Percentiles rank a stretch among this genome's conserved stretches.
These are phyloP conservation scores for Protomyctophum bolini DNA, from an alignment of 2,113 vertebrate species.

Conservation along the genomic window DNA sequence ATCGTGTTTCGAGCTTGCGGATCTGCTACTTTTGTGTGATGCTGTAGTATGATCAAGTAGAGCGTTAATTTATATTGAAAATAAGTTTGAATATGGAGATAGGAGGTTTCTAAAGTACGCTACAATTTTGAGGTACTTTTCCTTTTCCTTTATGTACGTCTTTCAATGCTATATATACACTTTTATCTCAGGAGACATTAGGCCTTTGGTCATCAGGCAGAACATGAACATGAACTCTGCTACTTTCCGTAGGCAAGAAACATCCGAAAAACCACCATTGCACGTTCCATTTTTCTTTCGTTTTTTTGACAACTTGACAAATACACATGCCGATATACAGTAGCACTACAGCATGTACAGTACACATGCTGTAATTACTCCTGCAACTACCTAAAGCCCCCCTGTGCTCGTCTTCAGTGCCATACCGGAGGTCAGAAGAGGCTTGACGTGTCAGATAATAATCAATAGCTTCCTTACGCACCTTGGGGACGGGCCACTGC, in stretches of 20 bases:
- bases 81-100: neutral
- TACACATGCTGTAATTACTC: conserved; percentile 2
- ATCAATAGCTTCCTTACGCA: conserved; percentile 28
- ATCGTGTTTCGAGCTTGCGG: too few relatives aligned
- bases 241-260: too few relatives aligned
- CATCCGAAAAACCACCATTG: too few relatives aligned
- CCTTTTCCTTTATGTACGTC: too few relatives aligned
- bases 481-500: conserved; percentile 7
- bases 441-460: conserved; percentile 27
- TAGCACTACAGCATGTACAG: neutral
- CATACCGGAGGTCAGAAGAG: conserved; percentile 8
- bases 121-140: neutral
- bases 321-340: neutral
- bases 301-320: neutral
- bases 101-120: neutral
- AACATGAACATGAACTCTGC: too few relatives aligned
- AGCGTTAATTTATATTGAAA: too few relatives aligned
- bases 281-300: neutral
- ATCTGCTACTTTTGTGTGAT: too few relatives aligned
- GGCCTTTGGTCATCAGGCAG: too few relatives aligned
- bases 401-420: neutral
- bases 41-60: too few relatives aligned
- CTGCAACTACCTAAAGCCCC: neutral
- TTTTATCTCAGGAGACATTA: neutral
- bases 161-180: neutral